Conservation (phyloP, 2,888 invertebrate genomes). For the Pheosia tremula region DNA sequence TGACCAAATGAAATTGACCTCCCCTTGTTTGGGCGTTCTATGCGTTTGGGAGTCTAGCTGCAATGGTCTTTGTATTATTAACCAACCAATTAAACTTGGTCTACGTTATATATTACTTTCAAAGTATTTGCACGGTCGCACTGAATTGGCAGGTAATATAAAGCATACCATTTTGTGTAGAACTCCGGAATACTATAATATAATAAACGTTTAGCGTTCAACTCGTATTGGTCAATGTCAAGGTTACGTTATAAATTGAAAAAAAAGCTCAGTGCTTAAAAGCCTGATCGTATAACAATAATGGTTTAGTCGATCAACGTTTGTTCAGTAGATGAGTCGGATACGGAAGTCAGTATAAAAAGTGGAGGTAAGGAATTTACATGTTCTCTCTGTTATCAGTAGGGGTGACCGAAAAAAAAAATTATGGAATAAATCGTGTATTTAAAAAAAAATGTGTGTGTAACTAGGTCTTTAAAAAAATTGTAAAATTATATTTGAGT, state of each 20-base stretch:
- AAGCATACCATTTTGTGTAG: slow-evolving; percentile 13
- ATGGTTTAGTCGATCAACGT: slow-evolving; percentile 53
- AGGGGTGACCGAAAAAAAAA: too few relatives aligned
- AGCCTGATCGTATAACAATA: slow-evolving; percentile 43
- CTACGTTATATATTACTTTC: background rate
- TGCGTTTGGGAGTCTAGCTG: slow-evolving; percentile 1
- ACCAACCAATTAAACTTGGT: background rate
- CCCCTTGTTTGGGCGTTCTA: background rate
- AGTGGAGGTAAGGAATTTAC: slow-evolving; percentile 33
- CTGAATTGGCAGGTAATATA: slow-evolving; percentile 11
- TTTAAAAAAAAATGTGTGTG: too few relatives aligned
- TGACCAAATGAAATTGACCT: slow-evolving; percentile 23
- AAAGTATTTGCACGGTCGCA: slow-evolving; percentile 10
- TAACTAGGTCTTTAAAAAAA: too few relatives aligned
- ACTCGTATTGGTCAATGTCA: slow-evolving; percentile 51
- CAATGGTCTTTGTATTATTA: background rate
- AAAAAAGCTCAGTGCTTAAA: slow-evolving; percentile 53
- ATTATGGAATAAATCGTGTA: too few relatives aligned
- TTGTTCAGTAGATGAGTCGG: slow-evolving; percentile 45
- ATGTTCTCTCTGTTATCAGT: background rate
- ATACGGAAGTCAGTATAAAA: slow-evolving; percentile 20
- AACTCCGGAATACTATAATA: slow-evolving; percentile 15
- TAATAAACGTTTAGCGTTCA: slow-evolving; percentile 21
- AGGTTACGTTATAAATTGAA: slow-evolving; percentile 36
- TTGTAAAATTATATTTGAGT: too few relatives aligned